Base-by-base conservation (phyloP, 2,888 invertebrate species). In the Tillus elongatus region DNA sequence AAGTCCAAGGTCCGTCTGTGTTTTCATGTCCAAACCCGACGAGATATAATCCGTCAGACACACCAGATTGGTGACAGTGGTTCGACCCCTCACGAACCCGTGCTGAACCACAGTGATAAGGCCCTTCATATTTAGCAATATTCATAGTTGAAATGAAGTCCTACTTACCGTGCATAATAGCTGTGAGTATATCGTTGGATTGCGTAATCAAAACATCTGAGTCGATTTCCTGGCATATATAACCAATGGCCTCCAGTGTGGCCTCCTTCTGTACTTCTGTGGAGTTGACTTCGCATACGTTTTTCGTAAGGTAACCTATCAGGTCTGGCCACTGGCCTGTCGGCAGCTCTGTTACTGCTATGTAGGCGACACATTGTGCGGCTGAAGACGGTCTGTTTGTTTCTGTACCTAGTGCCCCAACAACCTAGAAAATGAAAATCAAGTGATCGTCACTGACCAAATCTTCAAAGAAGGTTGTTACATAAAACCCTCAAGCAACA, bases 81-180 rank as follows among this genome's bases (percentile, higher is more conserved):
- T n/a, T n/a, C n/a, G n/a, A n/a, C n/a, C n/a, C n/a, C n/a, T n/a
- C n/a, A n/a, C n/a, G n/a, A n/a, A n/a, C n/a, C n/a, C n/a, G n/a
- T n/a, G n/a, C n/a, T n/a, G n/a, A n/a, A n/a, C n/a, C n/a, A n/a
- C n/a, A n/a, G n/a, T n/a, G n/a, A n/a, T n/a, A n/a, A n/a, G n/a
- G n/a, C n/a, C n/a, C n/a, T n/a, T n/a, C n/a, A n/a, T n/a, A n/a
- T n/a, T n/a, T n/a, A n/a, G n/a, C n/a, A n/a, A n/a, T n/a, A n/a
- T n/a, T n/a, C n/a, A n/a, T n/a, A n/a, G n/a, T n/a, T n/a, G n/a
- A n/a, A n/a, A n/a, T n/a, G n/a, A n/a, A n/a, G n/a, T n/a, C n/a
- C n/a, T n/a, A n/a, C n/a, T n/a, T n/a, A n/a, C 97, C 97, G 67
- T 96, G 92, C 36, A 98, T 92, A 52, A 99, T 99, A 12, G 98